Conservation (phyloP, 2,797 vertebrate genomes). For the Xenentodon cancila region DNA sequence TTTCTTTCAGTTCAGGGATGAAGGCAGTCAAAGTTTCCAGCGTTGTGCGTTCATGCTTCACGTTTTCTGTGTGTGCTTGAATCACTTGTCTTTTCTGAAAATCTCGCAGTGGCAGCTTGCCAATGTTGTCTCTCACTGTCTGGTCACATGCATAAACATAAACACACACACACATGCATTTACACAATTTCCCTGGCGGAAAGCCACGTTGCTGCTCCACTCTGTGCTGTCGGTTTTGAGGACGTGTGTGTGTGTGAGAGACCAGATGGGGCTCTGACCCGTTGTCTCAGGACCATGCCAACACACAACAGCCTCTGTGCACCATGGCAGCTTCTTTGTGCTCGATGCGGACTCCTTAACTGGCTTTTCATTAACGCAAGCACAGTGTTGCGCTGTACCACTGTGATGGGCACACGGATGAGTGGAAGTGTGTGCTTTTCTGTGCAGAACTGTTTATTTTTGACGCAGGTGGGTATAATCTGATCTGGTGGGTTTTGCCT, state of each 20-base stretch:
- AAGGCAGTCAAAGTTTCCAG: constrained; percentile 11
- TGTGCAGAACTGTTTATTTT: too few species aligned
- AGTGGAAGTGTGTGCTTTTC: too few species aligned
- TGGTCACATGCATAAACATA: constrained; percentile 57
- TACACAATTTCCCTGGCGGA: constrained; percentile 57
- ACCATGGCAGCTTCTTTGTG: constrained; percentile 61
- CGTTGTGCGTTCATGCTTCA: constrained; percentile 12
- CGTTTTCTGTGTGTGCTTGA: constrained; percentile 13
- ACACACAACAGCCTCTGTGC: constrained; percentile 55
- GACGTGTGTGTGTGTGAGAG: constrained; percentile 30
- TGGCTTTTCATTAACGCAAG: constrained; percentile 21
- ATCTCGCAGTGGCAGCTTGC: constrained; percentile 55
- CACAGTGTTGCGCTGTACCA: constrained; percentile 4
- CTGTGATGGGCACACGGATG: too few species aligned
- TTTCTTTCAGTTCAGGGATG: constrained; percentile 11
- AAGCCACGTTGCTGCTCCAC: constrained; percentile 55
- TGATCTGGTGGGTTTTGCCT: background rate
- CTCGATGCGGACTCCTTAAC: constrained; percentile 47
- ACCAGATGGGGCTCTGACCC: constrained; percentile 76
- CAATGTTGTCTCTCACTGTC: constrained; percentile 67
- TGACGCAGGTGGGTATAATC: too few species aligned
- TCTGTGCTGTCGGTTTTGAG: constrained; percentile 37
- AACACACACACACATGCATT: constrained; percentile 38
- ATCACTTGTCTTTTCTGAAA: constrained; percentile 54
- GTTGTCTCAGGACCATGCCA: constrained; percentile 58